Evolutionary conservation across 2,797 vertebrate species (phyloP), one percentile per base, ranked within the genome.

Genomic region (Urocyon cinereoargenteus): DNA sequence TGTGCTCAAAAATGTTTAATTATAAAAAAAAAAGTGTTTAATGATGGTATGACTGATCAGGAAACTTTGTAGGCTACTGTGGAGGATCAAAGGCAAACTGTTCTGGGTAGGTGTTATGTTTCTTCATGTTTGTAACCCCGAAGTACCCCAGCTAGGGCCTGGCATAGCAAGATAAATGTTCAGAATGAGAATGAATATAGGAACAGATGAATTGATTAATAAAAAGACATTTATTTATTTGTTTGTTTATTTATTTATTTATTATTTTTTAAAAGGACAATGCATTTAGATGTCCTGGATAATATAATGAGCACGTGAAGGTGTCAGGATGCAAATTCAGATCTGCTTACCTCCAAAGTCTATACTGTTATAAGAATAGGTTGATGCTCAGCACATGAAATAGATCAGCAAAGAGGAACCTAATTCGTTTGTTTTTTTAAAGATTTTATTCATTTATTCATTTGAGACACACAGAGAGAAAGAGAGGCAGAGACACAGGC

Each of bases 311-410:
- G 10, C 62, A 72, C 61, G 7, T 70, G 55, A 28, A 91, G n/a
- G 61, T 40, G 53, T 86, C 53, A 83, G 61, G 40, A 72, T 87
- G 91, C 61, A 64, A 87, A 93, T 91, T 78, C 85, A 93, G n/a
- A 77, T 68, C 73, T 83, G 53, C 55, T 95, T 62, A 87, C 86
- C 51, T 45, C 68, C 83, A 40, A n/a, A 90, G 55, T 11, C 77
- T 34, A 13, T 83, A 87, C 68, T 93, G 86, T 82, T 72, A 55
- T 16, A 83, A 92, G 31, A 92, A 61, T 8, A 82, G 40, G 49
- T 34, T 49, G n/a, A 36, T 86, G 90, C 40, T 68, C 51, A 53
- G 84, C 64, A 86, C n/a, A 92, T 15, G 28, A 59, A 68, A 91
- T 51, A 91, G 87, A 95, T 36, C 61, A 93, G 72, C 81, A 73